phyloP scores from a whole-genome alignment of 2,888 invertebrate genomes.

The Drosophila subquinaria region DNA sequence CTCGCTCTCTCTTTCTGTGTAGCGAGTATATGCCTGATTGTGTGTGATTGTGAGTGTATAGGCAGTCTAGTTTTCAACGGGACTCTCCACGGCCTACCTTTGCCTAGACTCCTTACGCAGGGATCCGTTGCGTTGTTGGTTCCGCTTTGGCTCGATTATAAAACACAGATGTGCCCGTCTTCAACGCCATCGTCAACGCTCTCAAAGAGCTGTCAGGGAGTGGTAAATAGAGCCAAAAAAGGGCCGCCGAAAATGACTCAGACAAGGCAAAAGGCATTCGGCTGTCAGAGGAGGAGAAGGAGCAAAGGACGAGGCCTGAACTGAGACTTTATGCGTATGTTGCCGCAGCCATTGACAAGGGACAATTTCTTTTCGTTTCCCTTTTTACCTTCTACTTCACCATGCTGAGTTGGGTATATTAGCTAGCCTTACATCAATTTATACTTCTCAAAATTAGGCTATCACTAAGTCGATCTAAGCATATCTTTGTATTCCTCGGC shows the following conservation, averaged over 20 bases:
- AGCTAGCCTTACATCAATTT: neutral
- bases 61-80: slow-evolving; percentile 31
- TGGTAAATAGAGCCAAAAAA: neutral
- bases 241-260: slow-evolving; percentile 10
- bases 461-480: neutral
- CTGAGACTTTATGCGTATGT: slow-evolving; percentile 39
- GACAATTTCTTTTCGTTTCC: slow-evolving; percentile 44
- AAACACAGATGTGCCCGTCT: slow-evolving; percentile 73
- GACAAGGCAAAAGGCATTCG: slow-evolving; percentile 25
- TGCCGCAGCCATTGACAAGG: slow-evolving; percentile 56
- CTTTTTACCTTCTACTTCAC: neutral
- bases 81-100: slow-evolving; percentile 8
- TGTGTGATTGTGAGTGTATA: slow-evolving; percentile 2
- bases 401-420: slow-evolving; percentile 6
- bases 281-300: neutral
- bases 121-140: slow-evolving; percentile 31
- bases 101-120: slow-evolving; percentile 16
- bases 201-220: slow-evolving; percentile 6
- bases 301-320: slow-evolving; percentile 10
- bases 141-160: slow-evolving; percentile 66
- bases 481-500: neutral
- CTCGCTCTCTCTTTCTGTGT: slow-evolving; percentile 3
- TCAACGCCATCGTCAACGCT: slow-evolving; percentile 14
- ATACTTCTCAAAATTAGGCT: slow-evolving; percentile 1
- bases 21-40: slow-evolving; percentile 2